Evolutionary conservation across 2,888 invertebrate genomes (phyloP), one percentile per base, ranked within the genome.

Genomic region (Nycteola revayana): DNA sequence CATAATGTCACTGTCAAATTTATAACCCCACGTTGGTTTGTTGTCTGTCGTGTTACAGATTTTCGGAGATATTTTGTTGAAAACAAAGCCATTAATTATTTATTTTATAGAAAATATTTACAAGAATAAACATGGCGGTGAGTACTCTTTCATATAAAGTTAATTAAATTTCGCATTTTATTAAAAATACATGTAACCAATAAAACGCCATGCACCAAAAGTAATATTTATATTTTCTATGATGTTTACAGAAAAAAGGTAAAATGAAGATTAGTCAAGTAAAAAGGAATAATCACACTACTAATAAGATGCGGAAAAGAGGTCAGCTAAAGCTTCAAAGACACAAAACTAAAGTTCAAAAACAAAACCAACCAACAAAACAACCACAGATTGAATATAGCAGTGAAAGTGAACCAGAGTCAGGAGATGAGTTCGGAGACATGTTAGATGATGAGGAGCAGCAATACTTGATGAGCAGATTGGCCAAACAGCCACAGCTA

Each of bases 381-480:
- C 69, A 75, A 1, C 64, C 75, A 1, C 67, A 77, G 23, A 38
- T 66, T 9, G 77, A 84, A 33, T 86, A 87, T 37, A 84, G 84
- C 45, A 82, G 82, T 45, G 89, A 85, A 5, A 86, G 83, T 42
- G 87, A 89, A 11, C 75, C 83, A 0, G 76, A 71, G 1, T 85
- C 89, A 0, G 90, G 86, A 0, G 89, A 90, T 20, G 90, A 90
- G 51, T 89, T 90, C 72, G 79, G 89, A 9, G 90, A 90, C 50
- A 91, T 91, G 91, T 60, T 91, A 51, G 91, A 91, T 26, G 80
- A 86, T 1, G 90, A 90, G 1, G 91, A 91, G 46, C 76, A 91
- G 49, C 66, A 83, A 43, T 91, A 90, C 49, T 79, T 91, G 23
- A 71, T 86, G 67, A 75, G 51, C 5, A 68, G 85, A 21, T 67